phyloP scores from a whole-genome alignment of 2,113 vertebrate species.

The Toxostoma redivivum region DNA sequence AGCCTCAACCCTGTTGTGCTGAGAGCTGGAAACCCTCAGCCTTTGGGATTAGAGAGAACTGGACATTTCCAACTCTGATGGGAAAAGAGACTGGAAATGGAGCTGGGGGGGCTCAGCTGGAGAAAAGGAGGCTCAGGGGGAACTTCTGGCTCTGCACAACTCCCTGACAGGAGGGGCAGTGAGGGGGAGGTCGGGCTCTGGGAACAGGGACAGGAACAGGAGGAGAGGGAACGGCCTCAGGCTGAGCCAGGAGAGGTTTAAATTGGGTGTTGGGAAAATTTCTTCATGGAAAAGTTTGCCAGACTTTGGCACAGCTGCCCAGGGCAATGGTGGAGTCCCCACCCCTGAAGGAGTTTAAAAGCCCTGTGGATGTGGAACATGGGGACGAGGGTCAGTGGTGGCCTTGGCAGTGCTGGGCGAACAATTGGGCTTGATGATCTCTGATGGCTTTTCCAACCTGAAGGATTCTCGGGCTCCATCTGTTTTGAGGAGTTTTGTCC shows the following conservation, averaged over 20 bases:
- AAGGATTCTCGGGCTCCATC: neutral
- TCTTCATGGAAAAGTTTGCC: neutral
- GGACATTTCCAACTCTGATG: neutral
- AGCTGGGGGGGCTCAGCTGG: neutral
- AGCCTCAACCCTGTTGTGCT: fast-evolving
- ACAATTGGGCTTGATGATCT: neutral
- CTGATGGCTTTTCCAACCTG: neutral
- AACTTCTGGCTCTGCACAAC: neutral
- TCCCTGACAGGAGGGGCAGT: neutral
- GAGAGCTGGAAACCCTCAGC: neutral
- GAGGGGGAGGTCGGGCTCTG: fast-evolving
- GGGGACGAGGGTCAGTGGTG: neutral
- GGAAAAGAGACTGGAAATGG: neutral
- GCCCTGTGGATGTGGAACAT: fast-evolving
- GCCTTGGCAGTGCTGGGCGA: neutral
- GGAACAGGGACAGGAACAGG: neutral
- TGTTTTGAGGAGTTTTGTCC: neutral
- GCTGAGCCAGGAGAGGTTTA: neutral
- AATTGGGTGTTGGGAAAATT: neutral
- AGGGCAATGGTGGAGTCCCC: neutral
- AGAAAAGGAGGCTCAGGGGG: neutral
- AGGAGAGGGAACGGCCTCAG: neutral
- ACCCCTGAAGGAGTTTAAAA: neutral
- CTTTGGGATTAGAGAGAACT: neutral
- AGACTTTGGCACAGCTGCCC: neutral